Percentiles rank a stretch among this genome's conserved stretches.
phyloP scores from a whole-genome alignment of 2,888 invertebrate species.

The Eupeodes luniger region DNA sequence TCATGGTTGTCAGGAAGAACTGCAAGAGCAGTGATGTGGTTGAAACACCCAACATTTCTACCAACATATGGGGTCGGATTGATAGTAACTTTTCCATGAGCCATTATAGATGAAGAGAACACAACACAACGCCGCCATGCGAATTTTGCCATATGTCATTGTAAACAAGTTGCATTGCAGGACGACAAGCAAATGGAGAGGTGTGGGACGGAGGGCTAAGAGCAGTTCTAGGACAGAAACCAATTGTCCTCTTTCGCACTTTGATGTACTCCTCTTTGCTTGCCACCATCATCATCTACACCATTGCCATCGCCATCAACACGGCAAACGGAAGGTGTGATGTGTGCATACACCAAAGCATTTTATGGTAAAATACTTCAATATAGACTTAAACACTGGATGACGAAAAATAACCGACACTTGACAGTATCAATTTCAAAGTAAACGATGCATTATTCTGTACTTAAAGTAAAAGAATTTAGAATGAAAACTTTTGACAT shows the following conservation, averaged over 20 bases:
- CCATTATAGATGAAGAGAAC: slow-evolving; percentile 72
- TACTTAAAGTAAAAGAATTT: too few relatives aligned
- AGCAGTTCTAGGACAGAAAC: slow-evolving; percentile 48
- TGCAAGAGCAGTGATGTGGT: slow-evolving; percentile 24
- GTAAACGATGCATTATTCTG: too few relatives aligned
- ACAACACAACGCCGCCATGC: slow-evolving; percentile 69
- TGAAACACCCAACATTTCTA: slow-evolving; percentile 16
- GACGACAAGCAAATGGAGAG: slow-evolving; percentile 52
- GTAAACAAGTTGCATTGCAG: slow-evolving; percentile 72
- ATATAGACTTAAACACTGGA: neutral
- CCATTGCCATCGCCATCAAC: slow-evolving; percentile 12
- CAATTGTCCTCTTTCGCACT: slow-evolving; percentile 62
- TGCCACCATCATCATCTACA: slow-evolving; percentile 11
- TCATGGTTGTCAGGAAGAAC: slow-evolving; percentile 51
- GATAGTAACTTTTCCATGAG: slow-evolving; percentile 70
- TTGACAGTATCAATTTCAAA: neutral
- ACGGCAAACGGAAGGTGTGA: slow-evolving; percentile 38
- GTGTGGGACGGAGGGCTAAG: neutral
- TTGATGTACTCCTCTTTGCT: slow-evolving; percentile 30
- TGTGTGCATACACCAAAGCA: slow-evolving; percentile 31
- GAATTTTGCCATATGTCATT: slow-evolving; percentile 76
- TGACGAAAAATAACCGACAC: neutral
- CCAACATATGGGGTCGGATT: slow-evolving; percentile 51
- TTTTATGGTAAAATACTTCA: slow-evolving; percentile 22
- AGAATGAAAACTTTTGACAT: neutral